Evolutionary conservation across 2,113 vertebrate genomes (phyloP), one percentile per base, ranked within the genome.

Genomic region (Casuarius casuarius): DNA sequence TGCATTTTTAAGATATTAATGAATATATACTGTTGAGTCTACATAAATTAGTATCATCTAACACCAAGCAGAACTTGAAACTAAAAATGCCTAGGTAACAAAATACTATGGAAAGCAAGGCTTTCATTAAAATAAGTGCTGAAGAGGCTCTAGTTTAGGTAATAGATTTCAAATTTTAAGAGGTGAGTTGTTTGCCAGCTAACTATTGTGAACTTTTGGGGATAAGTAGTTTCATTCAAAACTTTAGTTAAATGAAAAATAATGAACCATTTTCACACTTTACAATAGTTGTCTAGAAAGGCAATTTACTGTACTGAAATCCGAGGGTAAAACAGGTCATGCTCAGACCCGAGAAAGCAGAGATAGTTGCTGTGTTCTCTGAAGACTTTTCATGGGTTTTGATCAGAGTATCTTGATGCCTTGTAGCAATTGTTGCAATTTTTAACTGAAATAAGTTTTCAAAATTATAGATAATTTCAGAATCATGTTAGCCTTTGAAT

Each of bases 1-100:
- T 94, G 58, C 91, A 38, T 96, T 88, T 95, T 90, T 77, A 97
- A 96, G 51, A 67, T 95, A 61, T 54, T 94, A 81, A 86, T 97
- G 44, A 97, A 87, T 97, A 94, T 94, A 97, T 97, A 56, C 90
- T 93, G 33, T 33, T 92, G 12, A 89, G 38, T 86, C 68, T 91
- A 38, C 56, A 76, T 89, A 91, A 93, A 95, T 95, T 51, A 84
- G 6, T 89, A 90, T 90, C 23, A 40, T 91, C 5, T 3, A 71
- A 96, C 87, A 19, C 10, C 51, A 87, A 84, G 13, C 17, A 38
- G 88, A 90, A 87, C 84, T n/a, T 79, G 79, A 81, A 95, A 82
- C 51, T 85, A 66, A 95, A 97, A 95, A 94, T 94, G 46, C 3
- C 10, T 95, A 62, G 38, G 87, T 95, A 52, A 68, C 33, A 86